phyloP scores from a whole-genome alignment of 2,888 invertebrate genomes.

The Agonopterix alstromeriana region DNA sequence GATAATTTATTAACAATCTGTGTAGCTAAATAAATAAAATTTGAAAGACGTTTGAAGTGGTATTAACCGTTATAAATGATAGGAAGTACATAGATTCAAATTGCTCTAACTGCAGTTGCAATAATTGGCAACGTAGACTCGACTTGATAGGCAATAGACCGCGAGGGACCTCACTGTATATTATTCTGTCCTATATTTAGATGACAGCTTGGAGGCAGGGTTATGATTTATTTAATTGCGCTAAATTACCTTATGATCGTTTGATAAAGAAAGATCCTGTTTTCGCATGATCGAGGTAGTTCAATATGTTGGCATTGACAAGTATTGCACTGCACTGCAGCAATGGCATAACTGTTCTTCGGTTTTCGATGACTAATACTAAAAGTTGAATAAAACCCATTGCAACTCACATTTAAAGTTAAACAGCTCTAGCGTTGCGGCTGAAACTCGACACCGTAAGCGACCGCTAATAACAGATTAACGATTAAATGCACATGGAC shows the following conservation, averaged over 20 bases:
- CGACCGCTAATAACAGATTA: constrained; percentile 30
- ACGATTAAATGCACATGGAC: constrained; percentile 24
- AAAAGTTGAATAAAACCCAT: too few species aligned
- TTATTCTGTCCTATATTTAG: constrained; percentile 48
- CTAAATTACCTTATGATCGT: constrained; percentile 4
- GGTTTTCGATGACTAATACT: too few species aligned
- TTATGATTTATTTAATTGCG: constrained; percentile 41
- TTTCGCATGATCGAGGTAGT: too few species aligned
- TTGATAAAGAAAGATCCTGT: neutral
- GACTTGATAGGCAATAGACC: constrained; percentile 37
- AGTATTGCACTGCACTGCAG: too few species aligned
- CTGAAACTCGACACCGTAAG: constrained; percentile 35
- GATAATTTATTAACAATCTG: neutral
- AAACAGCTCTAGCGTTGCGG: constrained; percentile 15
- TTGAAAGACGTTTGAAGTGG: neutral
- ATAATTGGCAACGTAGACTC: constrained; percentile 50
- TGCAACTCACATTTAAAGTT: too few species aligned
- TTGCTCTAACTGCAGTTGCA: constrained; percentile 49
- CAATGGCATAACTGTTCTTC: too few species aligned
- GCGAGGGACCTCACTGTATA: constrained; percentile 39
- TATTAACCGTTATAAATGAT: constrained; percentile 16
- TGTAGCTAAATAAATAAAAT: neutral
- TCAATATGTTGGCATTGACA: too few species aligned
- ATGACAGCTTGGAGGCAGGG: constrained; percentile 33
- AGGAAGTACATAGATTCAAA: constrained; percentile 53